These are phyloP conservation scores for Erethizon dorsatum DNA, from an alignment of 2,797 vertebrate genomes.

Conservation along the genomic window DNA sequence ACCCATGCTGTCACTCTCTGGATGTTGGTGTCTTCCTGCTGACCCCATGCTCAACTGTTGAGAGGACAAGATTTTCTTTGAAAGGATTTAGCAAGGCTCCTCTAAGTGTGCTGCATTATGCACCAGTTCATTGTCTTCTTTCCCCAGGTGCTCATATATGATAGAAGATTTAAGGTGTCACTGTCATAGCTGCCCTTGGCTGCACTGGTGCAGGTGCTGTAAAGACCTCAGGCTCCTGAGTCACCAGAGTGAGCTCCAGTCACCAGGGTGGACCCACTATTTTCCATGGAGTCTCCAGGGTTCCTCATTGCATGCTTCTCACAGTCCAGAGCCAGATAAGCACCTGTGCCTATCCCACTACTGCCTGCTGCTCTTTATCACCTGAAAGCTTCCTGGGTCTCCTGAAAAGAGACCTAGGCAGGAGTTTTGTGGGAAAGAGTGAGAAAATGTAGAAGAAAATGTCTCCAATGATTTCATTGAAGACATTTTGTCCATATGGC, in stretches of 20 bases:
- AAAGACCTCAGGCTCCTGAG: background rate
- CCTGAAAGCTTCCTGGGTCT: background rate
- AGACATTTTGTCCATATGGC: background rate
- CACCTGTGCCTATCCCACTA: background rate
- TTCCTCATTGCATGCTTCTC: background rate
- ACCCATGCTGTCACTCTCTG: background rate
- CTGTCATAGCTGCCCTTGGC: background rate
- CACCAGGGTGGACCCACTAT: background rate
- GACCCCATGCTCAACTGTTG: rapidly evolving
- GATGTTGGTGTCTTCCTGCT: background rate
- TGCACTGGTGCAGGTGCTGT: background rate
- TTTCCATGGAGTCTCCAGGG: too few relatives aligned
- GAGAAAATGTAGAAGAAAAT: background rate
- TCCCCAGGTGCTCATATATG: background rate
- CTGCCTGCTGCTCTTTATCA: background rate
- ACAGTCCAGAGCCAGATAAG: background rate
- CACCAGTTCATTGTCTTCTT: background rate
- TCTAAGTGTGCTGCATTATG: background rate
- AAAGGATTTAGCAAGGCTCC: background rate
- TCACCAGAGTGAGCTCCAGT: background rate
- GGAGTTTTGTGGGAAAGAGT: background rate
- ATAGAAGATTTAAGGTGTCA: too few relatives aligned
- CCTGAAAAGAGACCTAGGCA: background rate
- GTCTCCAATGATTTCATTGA: background rate
- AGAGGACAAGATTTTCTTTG: background rate